These are phyloP conservation scores for Phyllopteryx taeniolatus DNA, from an alignment of 2,113 vertebrate species.

Conservation along the genomic window DNA sequence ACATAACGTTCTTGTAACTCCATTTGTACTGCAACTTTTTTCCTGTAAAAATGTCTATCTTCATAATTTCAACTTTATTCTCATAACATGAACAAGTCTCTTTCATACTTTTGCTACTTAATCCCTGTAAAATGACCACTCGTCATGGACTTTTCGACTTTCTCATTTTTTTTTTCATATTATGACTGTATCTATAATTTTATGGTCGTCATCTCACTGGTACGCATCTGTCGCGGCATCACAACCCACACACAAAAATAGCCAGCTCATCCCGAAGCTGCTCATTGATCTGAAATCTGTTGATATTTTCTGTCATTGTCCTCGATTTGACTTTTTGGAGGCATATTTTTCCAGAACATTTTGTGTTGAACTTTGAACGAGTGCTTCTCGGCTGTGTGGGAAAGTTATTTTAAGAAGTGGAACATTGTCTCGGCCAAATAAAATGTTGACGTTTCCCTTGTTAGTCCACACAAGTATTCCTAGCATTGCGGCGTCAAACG, in stretches of 20 bases:
- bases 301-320: not conserved
- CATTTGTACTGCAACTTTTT: too few relatives aligned
- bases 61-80: too few relatives aligned
- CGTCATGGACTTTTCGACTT: too few relatives aligned
- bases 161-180: too few relatives aligned
- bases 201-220: not conserved
- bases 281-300: not conserved
- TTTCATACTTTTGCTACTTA: too few relatives aligned
- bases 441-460: not conserved
- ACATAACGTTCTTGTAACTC: too few relatives aligned
- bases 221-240: not conserved
- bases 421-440: constrained; percentile 1
- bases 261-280: not conserved
- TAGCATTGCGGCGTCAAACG: not conserved
- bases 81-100: too few relatives aligned
- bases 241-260: not conserved
- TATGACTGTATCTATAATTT: not conserved
- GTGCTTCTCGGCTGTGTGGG: not conserved
- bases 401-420: not conserved
- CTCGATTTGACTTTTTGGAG: not conserved
- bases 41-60: too few relatives aligned
- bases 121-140: too few relatives aligned
- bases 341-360: not conserved
- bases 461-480: not conserved
- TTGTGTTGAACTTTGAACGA: not conserved